A percentile compares a stretch with the other conserved stretches of the same genome.
Conservation (phyloP, 2,888 invertebrate genomes). For the Apeira syringaria region DNA sequence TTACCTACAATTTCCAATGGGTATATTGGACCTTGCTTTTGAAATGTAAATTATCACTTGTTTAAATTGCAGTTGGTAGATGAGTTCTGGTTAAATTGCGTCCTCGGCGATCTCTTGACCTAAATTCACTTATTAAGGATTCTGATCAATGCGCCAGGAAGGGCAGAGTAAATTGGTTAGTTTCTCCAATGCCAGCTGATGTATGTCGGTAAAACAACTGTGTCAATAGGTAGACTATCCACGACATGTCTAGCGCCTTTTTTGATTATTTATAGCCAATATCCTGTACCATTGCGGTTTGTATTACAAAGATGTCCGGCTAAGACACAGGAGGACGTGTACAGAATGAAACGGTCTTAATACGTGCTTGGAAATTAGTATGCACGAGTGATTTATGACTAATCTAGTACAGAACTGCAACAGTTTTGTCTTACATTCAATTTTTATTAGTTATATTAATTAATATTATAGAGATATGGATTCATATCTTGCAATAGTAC, state of each 20-base stretch:
- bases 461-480: too few species aligned
- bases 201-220: constrained; percentile 32
- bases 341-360: constrained; percentile 29
- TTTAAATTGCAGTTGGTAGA: constrained; percentile 36
- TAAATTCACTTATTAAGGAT: constrained; percentile 23
- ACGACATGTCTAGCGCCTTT: constrained; percentile 51
- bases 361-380: too few species aligned
- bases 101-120: constrained; percentile 21
- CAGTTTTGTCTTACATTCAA: too few species aligned
- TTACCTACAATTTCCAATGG: too few species aligned
- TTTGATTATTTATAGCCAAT: constrained; percentile 58
- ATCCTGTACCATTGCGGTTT: constrained; percentile 57
- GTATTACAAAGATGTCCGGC: constrained; percentile 62
- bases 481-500: too few species aligned
- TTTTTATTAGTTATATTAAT: too few species aligned
- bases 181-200: constrained; percentile 8
- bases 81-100: constrained; percentile 33
- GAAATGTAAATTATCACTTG: constrained; percentile 43
- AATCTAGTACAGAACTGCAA: too few species aligned
- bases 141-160: constrained; percentile 17
- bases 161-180: constrained; percentile 5
- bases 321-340: constrained; percentile 56
- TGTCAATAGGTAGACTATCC: constrained; percentile 61
- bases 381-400: too few species aligned
- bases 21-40: constrained; percentile 35